Percentiles rank a stretch among this genome's conserved stretches.
These are phyloP conservation scores for Falcaria lacertinaria DNA, from an alignment of 2,888 invertebrate genomes.

Conservation along the genomic window DNA sequence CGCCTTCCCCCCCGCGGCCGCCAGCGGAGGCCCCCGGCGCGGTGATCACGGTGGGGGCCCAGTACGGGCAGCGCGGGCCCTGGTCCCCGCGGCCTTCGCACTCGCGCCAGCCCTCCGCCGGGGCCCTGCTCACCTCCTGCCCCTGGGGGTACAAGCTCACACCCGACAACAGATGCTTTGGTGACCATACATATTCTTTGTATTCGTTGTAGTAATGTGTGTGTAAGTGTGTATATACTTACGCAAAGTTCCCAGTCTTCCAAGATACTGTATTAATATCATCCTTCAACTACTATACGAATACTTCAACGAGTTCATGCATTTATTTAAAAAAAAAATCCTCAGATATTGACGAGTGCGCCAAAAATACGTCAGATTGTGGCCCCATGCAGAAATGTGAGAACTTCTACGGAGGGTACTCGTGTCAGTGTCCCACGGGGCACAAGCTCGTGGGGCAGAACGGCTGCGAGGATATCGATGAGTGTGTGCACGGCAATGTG, in stretches of 20 bases:
- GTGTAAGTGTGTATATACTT: too few relatives aligned
- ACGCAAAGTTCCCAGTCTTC: too few relatives aligned
- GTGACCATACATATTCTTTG: too few relatives aligned
- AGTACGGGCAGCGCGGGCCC: conserved; percentile 61
- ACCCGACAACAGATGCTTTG: conserved; percentile 83
- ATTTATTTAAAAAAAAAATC: conserved; percentile 4
- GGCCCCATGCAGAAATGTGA: conserved; percentile 88
- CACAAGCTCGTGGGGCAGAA: conserved; percentile 78
- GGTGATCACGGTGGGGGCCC: conserved; percentile 67
- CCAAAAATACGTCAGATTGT: conserved; percentile 86
- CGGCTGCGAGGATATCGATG: conserved; percentile 91
- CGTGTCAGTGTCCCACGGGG: conserved; percentile 88
- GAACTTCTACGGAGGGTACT: conserved; percentile 90
- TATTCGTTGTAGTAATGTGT: too few relatives aligned
- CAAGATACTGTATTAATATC: too few relatives aligned
- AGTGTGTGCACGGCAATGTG: conserved; percentile 81
- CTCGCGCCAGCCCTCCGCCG: conserved; percentile 37
- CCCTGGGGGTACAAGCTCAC: conserved; percentile 89
- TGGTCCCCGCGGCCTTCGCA: conserved; percentile 46
- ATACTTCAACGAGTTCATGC: not conserved
- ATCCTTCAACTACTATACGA: too few relatives aligned
- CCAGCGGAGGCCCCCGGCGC: conserved; percentile 32
- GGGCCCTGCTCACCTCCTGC: conserved; percentile 71
- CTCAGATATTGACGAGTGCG: conserved; percentile 93
- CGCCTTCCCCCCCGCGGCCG: conserved; percentile 15